Percentiles rank a stretch among this genome's conserved stretches.
These are phyloP conservation scores for Dimorphilus gyrociliatus DNA, from an alignment of 2,888 invertebrate species.

Conservation along the genomic window DNA sequence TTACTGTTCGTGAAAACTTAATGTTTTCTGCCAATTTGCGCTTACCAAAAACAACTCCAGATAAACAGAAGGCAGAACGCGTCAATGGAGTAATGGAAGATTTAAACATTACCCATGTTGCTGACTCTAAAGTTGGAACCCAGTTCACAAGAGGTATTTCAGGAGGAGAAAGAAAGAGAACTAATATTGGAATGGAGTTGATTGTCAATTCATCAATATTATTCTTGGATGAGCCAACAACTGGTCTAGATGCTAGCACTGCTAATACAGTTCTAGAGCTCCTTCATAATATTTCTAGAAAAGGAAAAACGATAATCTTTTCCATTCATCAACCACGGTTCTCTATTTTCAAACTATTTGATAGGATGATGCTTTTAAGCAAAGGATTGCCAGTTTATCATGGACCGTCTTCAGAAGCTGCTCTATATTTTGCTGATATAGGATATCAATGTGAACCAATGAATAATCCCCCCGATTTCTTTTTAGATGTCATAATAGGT, in stretches of 20 bases:
- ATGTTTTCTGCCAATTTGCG: conserved; percentile 28
- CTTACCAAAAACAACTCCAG: conserved; percentile 14
- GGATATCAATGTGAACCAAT: conserved; percentile 27
- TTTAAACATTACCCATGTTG: conserved; percentile 23
- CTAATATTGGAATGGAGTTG: conserved; percentile 35
- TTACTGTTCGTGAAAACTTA: conserved; percentile 29
- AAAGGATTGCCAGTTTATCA: conserved; percentile 24
- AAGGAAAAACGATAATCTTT: conserved; percentile 28
- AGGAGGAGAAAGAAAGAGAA: conserved; percentile 33
- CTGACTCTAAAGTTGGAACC: conserved; percentile 30
- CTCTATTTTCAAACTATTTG: conserved; percentile 29
- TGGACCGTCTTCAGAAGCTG: conserved; percentile 18
- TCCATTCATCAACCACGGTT: conserved; percentile 33
- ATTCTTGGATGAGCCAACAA: conserved; percentile 36
- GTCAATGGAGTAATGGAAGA: conserved; percentile 25
- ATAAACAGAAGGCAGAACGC: conserved; percentile 13
- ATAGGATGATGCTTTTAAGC: conserved; percentile 22
- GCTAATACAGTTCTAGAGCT: conserved; percentile 30
- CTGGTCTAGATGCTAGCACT: conserved; percentile 35
- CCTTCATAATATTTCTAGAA: conserved; percentile 19
- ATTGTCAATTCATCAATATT: conserved; percentile 32
- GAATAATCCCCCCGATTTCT: conserved; percentile 20
- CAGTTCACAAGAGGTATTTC: conserved; percentile 34
- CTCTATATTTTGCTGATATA: conserved; percentile 19
- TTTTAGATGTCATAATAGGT: conserved; percentile 10